Evolutionary conservation across 2,888 invertebrate genomes (phyloP), one percentile per base, ranked within the genome.

Genomic region (Rotaria macrura): DNA sequence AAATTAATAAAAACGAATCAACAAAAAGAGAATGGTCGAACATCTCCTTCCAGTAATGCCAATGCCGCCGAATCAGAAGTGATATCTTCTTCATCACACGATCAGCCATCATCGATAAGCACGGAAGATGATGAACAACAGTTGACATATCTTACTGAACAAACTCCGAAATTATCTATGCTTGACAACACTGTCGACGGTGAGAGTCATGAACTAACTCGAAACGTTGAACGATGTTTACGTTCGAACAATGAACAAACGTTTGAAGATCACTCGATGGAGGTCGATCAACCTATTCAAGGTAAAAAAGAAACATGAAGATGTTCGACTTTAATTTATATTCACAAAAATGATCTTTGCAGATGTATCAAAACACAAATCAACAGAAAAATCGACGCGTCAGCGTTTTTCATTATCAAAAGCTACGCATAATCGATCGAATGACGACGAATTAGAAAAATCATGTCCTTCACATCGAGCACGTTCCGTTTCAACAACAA

Each of bases 1-100:
- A 79, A 79, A 79, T 79, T 79, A 79, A 40, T 79, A 25, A 79
- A 79, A 79, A 79, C 79, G 43, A 79, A 79, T n/a, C 79, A 79
- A 43, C 79, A 79, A 25, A 79, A 79, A 43, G 79, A 79, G 14
- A 79, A 79, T 79, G 79, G 79, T 4, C 65, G 65, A 65, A 65
- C 29, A 65, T 65, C 34, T 34, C 34, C 65, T 34, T 38, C 65
- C 7, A 20, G 34, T n/a, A 65, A 65, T 65, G 17, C 14, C 20
- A 34, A 14, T 29, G 17, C 7, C 17, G 7, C 29, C 7, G 65
- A 65, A 65, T 38, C 65, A 29, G 65, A 34, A 65, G 20, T 38
- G 1, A 34, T 20, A 20, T 34, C 65, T 65, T 57, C n/a, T 12
- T 29, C 55, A 65, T 65, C 65, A 34, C 29, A 14, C 34, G 29